These are phyloP conservation scores for Apamea crenata DNA, from an alignment of 2,888 invertebrate genomes.

Conservation along the genomic window DNA sequence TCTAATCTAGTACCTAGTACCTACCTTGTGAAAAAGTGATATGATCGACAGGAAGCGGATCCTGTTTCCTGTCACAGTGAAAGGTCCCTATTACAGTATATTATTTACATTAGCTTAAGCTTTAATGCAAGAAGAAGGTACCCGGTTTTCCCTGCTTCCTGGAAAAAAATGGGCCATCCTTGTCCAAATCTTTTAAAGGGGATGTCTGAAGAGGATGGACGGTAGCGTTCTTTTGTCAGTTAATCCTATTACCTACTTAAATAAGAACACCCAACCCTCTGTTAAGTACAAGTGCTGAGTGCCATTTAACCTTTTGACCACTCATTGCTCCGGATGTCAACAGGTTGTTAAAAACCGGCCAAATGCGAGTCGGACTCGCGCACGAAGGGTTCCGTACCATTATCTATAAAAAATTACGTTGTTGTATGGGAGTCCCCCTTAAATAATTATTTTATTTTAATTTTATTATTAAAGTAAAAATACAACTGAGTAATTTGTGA, in stretches of 20 bases:
- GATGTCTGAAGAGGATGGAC: background rate
- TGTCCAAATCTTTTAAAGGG: background rate
- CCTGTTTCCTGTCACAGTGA: background rate
- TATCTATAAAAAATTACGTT: too few species aligned
- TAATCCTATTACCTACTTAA: background rate
- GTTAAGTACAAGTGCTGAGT: background rate
- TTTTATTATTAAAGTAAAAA: too few species aligned
- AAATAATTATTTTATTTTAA: too few species aligned
- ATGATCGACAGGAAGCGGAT: background rate
- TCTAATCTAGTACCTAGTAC: constrained; percentile 16
- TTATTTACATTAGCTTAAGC: background rate
- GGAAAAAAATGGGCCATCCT: background rate
- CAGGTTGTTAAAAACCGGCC: background rate
- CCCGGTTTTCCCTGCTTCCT: background rate
- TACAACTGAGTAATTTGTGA: too few species aligned
- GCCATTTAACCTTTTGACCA: background rate
- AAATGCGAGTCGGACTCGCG: too few species aligned
- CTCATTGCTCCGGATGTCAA: background rate
- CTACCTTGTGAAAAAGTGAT: background rate
- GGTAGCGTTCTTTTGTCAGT: background rate
- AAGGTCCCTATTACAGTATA: background rate
- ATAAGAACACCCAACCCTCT: background rate
- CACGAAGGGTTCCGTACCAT: too few species aligned
- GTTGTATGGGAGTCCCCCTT: too few species aligned
- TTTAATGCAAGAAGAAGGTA: background rate